These are phyloP conservation scores for Alcis repandata DNA, from an alignment of 2,888 invertebrate species.

Conservation along the genomic window DNA sequence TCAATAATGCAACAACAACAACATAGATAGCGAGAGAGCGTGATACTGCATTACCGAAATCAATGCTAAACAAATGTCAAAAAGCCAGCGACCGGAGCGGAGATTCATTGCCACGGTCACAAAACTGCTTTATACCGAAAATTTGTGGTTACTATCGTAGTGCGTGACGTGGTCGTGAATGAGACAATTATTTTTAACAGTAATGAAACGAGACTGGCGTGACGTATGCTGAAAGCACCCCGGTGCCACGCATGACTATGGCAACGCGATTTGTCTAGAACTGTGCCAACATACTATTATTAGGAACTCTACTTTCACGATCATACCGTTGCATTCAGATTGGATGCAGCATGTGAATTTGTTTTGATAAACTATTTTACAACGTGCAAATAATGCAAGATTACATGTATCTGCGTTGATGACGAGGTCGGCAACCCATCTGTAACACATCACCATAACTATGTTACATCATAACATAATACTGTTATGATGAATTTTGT, in stretches of 20 bases:
- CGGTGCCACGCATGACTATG: conserved; percentile 53
- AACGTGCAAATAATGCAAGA: conserved; percentile 5
- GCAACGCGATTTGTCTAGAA: conserved; percentile 47
- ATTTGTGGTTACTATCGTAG: conserved; percentile 83
- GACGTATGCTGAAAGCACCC: conserved; percentile 50
- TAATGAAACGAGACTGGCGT: conserved; percentile 65
- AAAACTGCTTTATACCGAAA: conserved; percentile 79
- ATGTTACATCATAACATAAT: too few species aligned
- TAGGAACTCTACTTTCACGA: conserved; percentile 49
- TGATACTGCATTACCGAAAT: conserved; percentile 47
- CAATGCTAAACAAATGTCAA: conserved; percentile 58
- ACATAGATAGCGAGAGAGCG: conserved; percentile 39
- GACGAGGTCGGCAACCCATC: neutral
- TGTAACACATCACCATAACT: neutral
- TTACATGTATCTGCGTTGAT: neutral
- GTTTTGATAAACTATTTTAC: conserved; percentile 18
- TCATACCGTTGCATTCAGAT: conserved; percentile 32
- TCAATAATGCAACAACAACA: conserved; percentile 35
- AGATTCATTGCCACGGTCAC: conserved; percentile 74
- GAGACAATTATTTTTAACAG: conserved; percentile 84
- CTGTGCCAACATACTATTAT: conserved; percentile 75
- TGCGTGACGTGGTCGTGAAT: conserved; percentile 77
- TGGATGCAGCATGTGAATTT: conserved; percentile 23
- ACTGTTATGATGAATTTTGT: too few species aligned
- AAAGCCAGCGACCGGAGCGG: conserved; percentile 55